A percentile compares a stretch with the other conserved stretches of the same genome.
phyloP scores from a whole-genome alignment of 2,797 vertebrate species.

The Macroramphosus scolopax region DNA sequence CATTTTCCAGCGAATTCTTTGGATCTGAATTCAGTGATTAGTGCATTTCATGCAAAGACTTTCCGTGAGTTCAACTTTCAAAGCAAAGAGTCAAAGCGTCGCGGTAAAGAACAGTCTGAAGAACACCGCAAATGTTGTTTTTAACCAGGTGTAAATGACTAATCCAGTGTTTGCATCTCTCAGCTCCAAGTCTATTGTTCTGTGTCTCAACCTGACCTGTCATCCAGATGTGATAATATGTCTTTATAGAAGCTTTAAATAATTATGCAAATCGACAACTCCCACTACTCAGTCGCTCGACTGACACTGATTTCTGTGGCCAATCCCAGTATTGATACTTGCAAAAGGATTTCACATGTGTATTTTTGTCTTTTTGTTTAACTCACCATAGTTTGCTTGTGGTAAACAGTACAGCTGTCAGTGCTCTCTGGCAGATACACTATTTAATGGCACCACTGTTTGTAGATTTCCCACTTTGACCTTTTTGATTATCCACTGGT shows the following conservation, averaged over 20 bases:
- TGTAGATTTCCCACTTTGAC: not conserved
- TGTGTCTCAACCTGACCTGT: constrained; percentile 7
- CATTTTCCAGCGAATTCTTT: not conserved
- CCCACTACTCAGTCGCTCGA: not conserved
- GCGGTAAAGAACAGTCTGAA: too few species aligned
- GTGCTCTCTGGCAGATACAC: too few species aligned
- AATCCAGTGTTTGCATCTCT: not conserved
- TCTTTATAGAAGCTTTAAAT: constrained; percentile 6
- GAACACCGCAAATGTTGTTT: too few species aligned
- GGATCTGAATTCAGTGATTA: constrained; percentile 12
- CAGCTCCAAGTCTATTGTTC: not conserved
- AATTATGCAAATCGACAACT: constrained; percentile 1
- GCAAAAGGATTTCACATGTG: too few species aligned
- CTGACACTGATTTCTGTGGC: too few species aligned
- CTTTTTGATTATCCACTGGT: not conserved
- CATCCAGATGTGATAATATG: constrained; percentile 8
- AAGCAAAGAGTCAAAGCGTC: too few species aligned
- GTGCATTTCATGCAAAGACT: constrained; percentile 1
- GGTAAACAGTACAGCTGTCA: too few species aligned
- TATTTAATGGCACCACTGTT: too few species aligned
- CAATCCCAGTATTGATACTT: too few species aligned
- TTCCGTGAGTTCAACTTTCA: not conserved
- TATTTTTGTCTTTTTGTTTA: not conserved
- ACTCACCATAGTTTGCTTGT: too few species aligned
- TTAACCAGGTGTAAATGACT: not conserved